Evolutionary conservation across 1,140 invertebrate species (phyloP).

Genomic region (Pissodes strobi): DNA sequence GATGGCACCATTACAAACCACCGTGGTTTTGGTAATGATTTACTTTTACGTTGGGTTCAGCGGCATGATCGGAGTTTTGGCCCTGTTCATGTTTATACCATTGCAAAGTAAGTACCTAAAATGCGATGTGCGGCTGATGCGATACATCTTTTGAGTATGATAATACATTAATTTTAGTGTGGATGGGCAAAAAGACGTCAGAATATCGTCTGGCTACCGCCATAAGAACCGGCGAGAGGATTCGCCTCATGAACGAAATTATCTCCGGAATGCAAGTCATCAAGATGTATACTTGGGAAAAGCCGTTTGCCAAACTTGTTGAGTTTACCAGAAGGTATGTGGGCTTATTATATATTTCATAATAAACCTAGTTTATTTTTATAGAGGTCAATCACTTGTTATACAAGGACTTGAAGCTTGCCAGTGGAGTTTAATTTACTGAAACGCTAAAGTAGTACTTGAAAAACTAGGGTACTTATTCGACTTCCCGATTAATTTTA

Average conservation of each 20-base stretch:
- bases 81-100: constrained; percentile 80
- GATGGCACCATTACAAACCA: constrained; percentile 75
- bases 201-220: constrained; percentile 61
- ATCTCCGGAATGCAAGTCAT: constrained; percentile 74
- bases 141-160: constrained; percentile 64
- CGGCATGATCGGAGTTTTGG: constrained; percentile 74
- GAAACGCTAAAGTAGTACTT: no score
- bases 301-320: constrained; percentile 58
- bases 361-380: constrained; percentile 12
- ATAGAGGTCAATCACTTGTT: constrained; percentile 27
- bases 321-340: constrained; percentile 59
- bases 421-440: no score
- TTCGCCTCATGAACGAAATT: constrained; percentile 77
- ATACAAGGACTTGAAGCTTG: constrained; percentile 36
- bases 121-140: neutral
- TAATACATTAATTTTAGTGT: constrained; percentile 20
- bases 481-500: no score
- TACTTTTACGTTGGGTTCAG: constrained; percentile 73
- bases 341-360: constrained; percentile 68
- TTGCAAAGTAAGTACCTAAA: constrained; percentile 67
- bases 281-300: constrained; percentile 91
- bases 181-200: constrained; percentile 61
- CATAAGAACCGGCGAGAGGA: constrained; percentile 68
- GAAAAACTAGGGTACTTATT: no score
- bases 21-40: constrained; percentile 74